Evolutionary conservation across 2,888 invertebrate species (phyloP), one percentile per base, ranked within the genome.

Genomic region (Ennomos quercinarius): DNA sequence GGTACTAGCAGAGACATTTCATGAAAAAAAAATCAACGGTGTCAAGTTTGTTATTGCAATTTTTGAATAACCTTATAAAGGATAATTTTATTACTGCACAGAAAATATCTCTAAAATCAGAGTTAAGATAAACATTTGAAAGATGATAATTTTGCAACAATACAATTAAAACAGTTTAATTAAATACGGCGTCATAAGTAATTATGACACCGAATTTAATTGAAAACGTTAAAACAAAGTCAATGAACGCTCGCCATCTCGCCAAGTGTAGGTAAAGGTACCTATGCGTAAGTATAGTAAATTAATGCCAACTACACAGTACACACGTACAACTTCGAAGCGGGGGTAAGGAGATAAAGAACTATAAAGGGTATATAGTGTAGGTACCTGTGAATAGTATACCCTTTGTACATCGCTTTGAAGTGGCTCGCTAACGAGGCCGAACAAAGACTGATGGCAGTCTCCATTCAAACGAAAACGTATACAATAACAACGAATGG

Each of bases 351-450:
- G 52, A 61, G 51, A 61, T 59, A 66, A 66, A 65, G 63, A 67
- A 65, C 63, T 68, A 67, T 68, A 67, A 66, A 67, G 56, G 61
- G 63, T 61, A 53, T 34, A 47, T 45, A 63, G 66, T 61, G 54
- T 48, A 55, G 58, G 55, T 68, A 66, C 63, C 59, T 57, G 52
- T 45, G 61, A 51, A 51, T 55, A 63, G 63, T 64, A 27, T 27
- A 55, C 63, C 66, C 68, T 70, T 71, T 67, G 64, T 64, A 50
- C 64, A 58, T 58, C 44, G 68, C 78, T 83, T 81, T 81, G 78
- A 80, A 81, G 79, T 76, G 73, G 67, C 68, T 68, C 70, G 67
- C 74, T 84, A 85, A 84, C 81, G 78, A 82, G 81, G 74, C 68
- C 63, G 67, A 64, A 78, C 78, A 83, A 82, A 81, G 78, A 74